Evolutionary conservation across 2,888 invertebrate species (phyloP).

Genomic region (Morinoia aosen): DNA sequence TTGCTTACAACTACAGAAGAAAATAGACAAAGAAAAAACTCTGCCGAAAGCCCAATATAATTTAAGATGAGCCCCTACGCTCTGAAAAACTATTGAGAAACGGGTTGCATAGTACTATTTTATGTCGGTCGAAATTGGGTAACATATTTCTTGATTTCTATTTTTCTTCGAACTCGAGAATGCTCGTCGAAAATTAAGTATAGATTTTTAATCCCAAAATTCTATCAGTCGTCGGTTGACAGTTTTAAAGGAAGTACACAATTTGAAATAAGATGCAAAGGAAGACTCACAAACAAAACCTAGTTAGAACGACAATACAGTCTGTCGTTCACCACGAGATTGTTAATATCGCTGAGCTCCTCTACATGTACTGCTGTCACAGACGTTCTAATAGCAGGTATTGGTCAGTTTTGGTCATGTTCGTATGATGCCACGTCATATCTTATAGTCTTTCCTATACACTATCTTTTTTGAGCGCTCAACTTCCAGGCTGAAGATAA

Average conservation of each 20-base stretch:
- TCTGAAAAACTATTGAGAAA: too few relatives aligned
- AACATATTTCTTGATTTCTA: neutral
- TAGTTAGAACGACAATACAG: neutral
- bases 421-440: neutral
- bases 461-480: neutral
- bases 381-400: too few relatives aligned
- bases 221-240: too few relatives aligned
- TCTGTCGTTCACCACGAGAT: too few relatives aligned
- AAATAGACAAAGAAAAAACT: neutral
- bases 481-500: neutral
- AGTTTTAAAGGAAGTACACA: too few relatives aligned
- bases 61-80: neutral
- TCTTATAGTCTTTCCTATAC: neutral
- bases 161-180: neutral
- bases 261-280: neutral
- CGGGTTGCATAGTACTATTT: neutral
- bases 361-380: too few relatives aligned
- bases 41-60: neutral
- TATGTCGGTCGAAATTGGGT: neutral
- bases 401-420: neutral
- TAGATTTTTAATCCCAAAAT: neutral
- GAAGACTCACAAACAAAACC: neutral
- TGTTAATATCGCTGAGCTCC: too few relatives aligned
- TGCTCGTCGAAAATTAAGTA: neutral
- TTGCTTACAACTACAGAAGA: neutral